phyloP scores from a whole-genome alignment of 2,888 invertebrate genomes.

The Nymphalis c-album region DNA sequence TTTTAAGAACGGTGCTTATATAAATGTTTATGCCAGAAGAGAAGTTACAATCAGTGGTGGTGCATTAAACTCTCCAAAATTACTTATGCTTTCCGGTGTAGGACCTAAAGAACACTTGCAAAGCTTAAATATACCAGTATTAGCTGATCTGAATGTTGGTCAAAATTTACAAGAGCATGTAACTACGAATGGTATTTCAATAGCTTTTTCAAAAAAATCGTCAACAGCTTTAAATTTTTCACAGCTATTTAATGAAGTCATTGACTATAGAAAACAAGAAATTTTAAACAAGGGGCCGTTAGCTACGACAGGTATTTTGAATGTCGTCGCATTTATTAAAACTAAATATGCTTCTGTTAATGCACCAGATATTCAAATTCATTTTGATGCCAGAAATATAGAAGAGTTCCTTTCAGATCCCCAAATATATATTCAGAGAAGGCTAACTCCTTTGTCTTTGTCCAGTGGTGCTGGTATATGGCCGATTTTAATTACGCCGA shows the following conservation, averaged over 20 bases:
- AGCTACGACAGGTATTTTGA: slow-evolving; percentile 77
- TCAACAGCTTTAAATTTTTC: slow-evolving; percentile 68
- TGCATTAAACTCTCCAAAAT: slow-evolving; percentile 82
- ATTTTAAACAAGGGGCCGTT: slow-evolving; percentile 66
- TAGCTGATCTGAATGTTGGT: slow-evolving; percentile 86
- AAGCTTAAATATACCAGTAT: slow-evolving; percentile 76
- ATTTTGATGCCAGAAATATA: slow-evolving; percentile 82
- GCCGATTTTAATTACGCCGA: slow-evolving; percentile 83
- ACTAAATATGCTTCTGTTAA: slow-evolving; percentile 71
- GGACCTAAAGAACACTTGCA: slow-evolving; percentile 82
- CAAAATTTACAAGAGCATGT: slow-evolving; percentile 89
- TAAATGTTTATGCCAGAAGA: slow-evolving; percentile 75
- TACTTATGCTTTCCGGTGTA: slow-evolving; percentile 85
- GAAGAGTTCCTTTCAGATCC: slow-evolving; percentile 82
- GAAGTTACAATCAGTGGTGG: slow-evolving; percentile 84
- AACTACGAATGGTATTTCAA: slow-evolving; percentile 80
- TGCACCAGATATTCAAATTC: slow-evolving; percentile 85
- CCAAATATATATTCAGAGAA: slow-evolving; percentile 66
- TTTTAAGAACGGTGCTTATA: slow-evolving; percentile 64
- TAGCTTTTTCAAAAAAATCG: slow-evolving; percentile 73
- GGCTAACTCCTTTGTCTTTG: slow-evolving; percentile 81
- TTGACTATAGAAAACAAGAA: slow-evolving; percentile 63
- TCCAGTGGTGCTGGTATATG: slow-evolving; percentile 83
- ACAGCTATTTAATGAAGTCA: slow-evolving; percentile 67
- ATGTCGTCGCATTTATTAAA: slow-evolving; percentile 82